Percentiles rank a stretch among this genome's conserved stretches.
Evolutionary conservation across 2,888 invertebrate species (phyloP).

Genomic region (Quadriops clusia): DNA sequence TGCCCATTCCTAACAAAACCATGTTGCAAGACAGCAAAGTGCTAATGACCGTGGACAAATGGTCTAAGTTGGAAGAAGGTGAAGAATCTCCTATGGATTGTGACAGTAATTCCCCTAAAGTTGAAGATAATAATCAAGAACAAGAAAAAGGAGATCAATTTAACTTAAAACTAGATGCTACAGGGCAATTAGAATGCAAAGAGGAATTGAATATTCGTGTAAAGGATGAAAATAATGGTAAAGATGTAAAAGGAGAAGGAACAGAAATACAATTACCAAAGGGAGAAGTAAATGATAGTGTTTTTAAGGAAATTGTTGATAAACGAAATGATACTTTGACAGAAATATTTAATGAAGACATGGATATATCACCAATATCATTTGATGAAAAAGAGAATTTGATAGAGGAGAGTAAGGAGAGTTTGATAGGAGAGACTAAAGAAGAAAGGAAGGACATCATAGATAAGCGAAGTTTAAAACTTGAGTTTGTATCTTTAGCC

Average conservation of each 20-base stretch:
- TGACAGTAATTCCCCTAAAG: conserved; percentile 32
- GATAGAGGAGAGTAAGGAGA: conserved; percentile 26
- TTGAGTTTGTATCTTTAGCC: conserved; percentile 48
- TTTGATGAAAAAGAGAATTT: conserved; percentile 15
- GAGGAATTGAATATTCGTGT: too few relatives aligned
- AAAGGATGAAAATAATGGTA: too few relatives aligned
- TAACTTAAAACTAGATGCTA: too few relatives aligned
- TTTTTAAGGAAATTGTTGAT: conserved; percentile 1
- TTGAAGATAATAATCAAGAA: conserved; percentile 17
- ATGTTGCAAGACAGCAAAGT: conserved; percentile 88
- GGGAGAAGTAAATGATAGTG: conserved; percentile 5
- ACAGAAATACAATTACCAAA: too few relatives aligned
- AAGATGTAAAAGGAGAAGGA: too few relatives aligned
- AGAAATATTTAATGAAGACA: conserved; percentile 12
- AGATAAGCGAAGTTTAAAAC: too few relatives aligned
- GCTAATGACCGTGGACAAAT: conserved; percentile 70
- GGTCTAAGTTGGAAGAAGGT: conserved; percentile 46
- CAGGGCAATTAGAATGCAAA: too few relatives aligned
- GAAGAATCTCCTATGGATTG: conserved; percentile 33
- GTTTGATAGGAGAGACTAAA: conserved; percentile 17
- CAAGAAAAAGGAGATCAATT: conserved; percentile 6
- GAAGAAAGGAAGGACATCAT: conserved; percentile 14
- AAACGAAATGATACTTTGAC: not conserved
- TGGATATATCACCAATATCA: conserved; percentile 14
- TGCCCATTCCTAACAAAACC: conserved; percentile 89